Evolutionary conservation across 2,113 vertebrate genomes (phyloP).

Genomic region (Mustela lutreola): DNA sequence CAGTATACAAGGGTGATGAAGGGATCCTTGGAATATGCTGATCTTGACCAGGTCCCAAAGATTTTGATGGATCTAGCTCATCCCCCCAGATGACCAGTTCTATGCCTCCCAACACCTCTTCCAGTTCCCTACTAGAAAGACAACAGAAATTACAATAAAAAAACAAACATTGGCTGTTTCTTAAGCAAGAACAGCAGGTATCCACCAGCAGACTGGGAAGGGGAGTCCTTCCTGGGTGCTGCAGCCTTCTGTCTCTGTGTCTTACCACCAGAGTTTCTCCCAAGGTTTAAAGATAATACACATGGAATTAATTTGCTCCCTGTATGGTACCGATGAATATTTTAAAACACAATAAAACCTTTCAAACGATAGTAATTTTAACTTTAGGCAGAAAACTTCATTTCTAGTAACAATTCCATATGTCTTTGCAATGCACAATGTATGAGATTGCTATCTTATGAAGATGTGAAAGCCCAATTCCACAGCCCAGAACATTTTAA

Average conservation of each 20-base stretch:
- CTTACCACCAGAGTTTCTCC: not conserved
- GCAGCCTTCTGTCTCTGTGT: not conserved
- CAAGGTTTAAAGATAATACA: not conserved
- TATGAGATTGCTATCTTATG: not conserved
- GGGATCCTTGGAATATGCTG: not conserved
- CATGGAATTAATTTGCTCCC: not conserved
- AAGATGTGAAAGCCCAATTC: not conserved
- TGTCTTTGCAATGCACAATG: not conserved
- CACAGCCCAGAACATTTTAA: not conserved
- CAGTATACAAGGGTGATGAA: not conserved
- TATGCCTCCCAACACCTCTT: not conserved
- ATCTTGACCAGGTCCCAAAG: not conserved
- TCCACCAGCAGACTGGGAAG: too few relatives aligned
- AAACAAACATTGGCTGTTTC: not conserved
- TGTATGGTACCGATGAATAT: not conserved
- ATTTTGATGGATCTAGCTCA: not conserved
- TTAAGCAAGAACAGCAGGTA: not conserved
- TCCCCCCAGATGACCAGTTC: not conserved
- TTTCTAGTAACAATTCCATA: not conserved
- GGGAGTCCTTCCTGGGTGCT: rapidly evolving
- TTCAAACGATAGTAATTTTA: not conserved
- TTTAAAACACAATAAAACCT: not conserved
- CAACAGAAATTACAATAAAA: not conserved
- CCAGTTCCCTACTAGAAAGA: not conserved
- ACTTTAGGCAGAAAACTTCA: not conserved